Base-by-base conservation (phyloP, 2,888 invertebrate species). In the Hemicrepidius hirtus region DNA sequence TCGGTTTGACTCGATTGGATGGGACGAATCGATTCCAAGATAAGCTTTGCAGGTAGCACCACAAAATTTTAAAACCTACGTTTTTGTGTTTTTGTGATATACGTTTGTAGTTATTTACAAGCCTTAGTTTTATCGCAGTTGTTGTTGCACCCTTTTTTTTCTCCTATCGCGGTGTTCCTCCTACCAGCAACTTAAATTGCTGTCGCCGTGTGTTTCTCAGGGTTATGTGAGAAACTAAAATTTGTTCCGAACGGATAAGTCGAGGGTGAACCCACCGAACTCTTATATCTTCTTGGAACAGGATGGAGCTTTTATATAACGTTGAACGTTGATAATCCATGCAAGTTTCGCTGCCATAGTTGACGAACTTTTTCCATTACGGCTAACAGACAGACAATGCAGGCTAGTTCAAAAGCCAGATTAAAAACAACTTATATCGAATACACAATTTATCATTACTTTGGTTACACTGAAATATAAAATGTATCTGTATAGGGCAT, bases 301-400 rank as follows among this genome's bases (percentile, higher is more conserved):
- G 63, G 44, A 63, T 63, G 69, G 69, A 71, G 76, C 76, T 81
- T 80, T 80, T 79, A 78, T 79, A 78, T 74, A 78, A 80, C 77
- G 80, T 75, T 77, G 75, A 78, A 79, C 77, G 77, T 80, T 79
- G 82, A 82, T 82, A 83, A 83, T 82, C 79, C 80, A 82, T 82
- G 81, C 82, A 81, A 83, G 79, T 82, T 80, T 79, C 65, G 79
- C 77, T 75, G 76, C 79, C 77, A 82, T 81, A 83, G 83, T 83
- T 81, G 80, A 80, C 80, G 79, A 83, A 83, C 82, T 83, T 83
- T 83, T 83, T 83, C 83, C 82, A 83, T 83, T 83, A 82, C 80
- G 80, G 80, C 80, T 79, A 81, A 82, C 81, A 82, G 79, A 81
- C 80, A 81, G 81, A 82, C 83, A 82, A 83, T 82, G 80, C 78